These are phyloP conservation scores for Lasioglossum pauxillum DNA, from an alignment of 2,888 invertebrate species.

Conservation along the genomic window DNA sequence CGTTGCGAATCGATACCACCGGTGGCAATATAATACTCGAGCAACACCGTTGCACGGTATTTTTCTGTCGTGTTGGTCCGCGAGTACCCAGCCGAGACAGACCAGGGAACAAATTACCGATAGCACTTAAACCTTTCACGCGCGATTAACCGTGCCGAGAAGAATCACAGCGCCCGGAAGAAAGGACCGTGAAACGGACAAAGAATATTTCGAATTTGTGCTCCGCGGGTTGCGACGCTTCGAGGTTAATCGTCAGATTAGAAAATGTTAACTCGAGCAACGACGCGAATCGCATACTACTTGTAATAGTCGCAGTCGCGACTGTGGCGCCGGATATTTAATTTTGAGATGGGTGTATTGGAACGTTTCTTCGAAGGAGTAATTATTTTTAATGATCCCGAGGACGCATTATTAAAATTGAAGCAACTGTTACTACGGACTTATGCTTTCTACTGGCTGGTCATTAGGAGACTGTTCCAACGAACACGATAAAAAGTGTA, in stretches of 20 bases:
- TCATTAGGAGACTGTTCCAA: background rate
- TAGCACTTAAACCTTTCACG: slow-evolving; percentile 35
- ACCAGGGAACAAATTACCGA: slow-evolving; percentile 9
- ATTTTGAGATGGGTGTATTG: background rate
- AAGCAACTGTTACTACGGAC: background rate
- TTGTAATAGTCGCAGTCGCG: background rate
- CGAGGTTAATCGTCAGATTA: background rate
- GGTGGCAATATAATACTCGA: slow-evolving; percentile 26
- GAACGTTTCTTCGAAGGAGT: background rate
- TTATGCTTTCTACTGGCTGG: background rate
- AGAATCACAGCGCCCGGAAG: background rate
- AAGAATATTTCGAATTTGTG: background rate
- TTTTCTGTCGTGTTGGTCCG: slow-evolving; percentile 5
- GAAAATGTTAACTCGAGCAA: background rate
- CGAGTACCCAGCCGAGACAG: background rate
- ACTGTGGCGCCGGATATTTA: background rate
- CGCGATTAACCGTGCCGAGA: slow-evolving; percentile 19
- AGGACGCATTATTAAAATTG: background rate
- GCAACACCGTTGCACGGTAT: slow-evolving; percentile 2
- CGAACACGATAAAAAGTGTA: background rate
- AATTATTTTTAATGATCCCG: background rate
- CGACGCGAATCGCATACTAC: background rate
- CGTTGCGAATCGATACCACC: slow-evolving; percentile 42
- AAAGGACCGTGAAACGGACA: slow-evolving; percentile 9
- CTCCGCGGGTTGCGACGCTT: background rate